These are phyloP conservation scores for Drosophila saltans DNA, from an alignment of 1,140 invertebrate genomes.

Conservation along the genomic window DNA sequence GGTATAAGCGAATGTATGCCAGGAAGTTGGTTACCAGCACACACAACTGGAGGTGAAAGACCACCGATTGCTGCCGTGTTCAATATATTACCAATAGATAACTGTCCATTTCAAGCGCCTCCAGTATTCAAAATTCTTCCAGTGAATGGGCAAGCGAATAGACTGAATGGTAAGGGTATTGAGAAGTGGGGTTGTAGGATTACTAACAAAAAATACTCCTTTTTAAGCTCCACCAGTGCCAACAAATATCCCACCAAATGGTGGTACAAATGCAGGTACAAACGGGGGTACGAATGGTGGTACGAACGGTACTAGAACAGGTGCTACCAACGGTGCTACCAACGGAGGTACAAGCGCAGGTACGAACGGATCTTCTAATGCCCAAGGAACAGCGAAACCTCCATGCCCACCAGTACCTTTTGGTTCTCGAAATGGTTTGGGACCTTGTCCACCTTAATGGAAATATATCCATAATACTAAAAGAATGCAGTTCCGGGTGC, in stretches of 20 bases:
- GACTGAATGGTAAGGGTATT: neutral
- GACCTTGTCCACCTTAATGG: neutral
- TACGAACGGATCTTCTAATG: too few relatives aligned
- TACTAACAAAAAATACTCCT: too few relatives aligned
- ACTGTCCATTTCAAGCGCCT: neutral
- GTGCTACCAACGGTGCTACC: too few relatives aligned
- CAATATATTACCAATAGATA: neutral
- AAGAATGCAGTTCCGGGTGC: too few relatives aligned
- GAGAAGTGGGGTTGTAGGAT: neutral
- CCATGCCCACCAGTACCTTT: constrained; percentile 5
- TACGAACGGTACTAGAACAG: too few relatives aligned
- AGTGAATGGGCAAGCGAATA: neutral
- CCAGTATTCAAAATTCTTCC: neutral
- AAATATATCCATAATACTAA: too few relatives aligned
- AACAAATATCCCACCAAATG: too few relatives aligned
- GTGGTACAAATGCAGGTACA: too few relatives aligned
- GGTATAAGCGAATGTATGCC: neutral
- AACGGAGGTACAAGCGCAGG: too few relatives aligned
- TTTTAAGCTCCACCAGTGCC: too few relatives aligned
- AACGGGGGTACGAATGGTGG: too few relatives aligned
- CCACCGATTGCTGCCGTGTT: neutral
- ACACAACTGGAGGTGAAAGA: neutral
- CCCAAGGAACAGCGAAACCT: neutral
- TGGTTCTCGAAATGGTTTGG: constrained; percentile 5
- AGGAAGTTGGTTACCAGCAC: neutral